Evolutionary conservation across 1,140 invertebrate species (phyloP).

Genomic region (Manduca sexta): DNA sequence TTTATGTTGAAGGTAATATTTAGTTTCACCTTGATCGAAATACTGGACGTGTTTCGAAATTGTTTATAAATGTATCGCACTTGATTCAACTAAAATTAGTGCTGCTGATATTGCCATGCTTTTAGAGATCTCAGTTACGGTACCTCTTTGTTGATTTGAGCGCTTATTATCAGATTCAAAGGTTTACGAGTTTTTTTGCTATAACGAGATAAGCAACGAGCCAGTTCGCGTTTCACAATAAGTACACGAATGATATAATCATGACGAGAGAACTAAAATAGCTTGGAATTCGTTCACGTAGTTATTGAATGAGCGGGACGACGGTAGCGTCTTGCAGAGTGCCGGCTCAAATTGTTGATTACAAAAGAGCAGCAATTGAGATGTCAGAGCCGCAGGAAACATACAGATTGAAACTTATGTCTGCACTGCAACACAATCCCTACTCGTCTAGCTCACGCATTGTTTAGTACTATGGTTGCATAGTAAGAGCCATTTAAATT

Average conservation of each 20-base stretch:
- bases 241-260: constrained; percentile 21
- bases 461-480: background rate
- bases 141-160: background rate
- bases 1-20: background rate
- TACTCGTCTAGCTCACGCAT: constrained; percentile 7
- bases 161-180: constrained; percentile 11
- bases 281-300: constrained; percentile 52
- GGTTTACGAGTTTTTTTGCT: background rate
- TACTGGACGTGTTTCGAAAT: too few relatives aligned
- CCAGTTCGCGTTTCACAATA: constrained; percentile 14
- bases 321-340: constrained; percentile 52
- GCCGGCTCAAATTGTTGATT: constrained; percentile 65
- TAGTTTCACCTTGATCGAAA: too few relatives aligned
- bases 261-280: constrained; percentile 41
- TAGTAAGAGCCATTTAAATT: too few relatives aligned
- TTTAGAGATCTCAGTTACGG: background rate
- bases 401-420: constrained; percentile 63
- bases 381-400: constrained; percentile 58
- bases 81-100: too few relatives aligned
- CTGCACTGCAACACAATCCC: constrained; percentile 24
- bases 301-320: constrained; percentile 51
- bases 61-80: too few relatives aligned
- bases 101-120: too few relatives aligned
- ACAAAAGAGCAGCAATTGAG: constrained; percentile 70
- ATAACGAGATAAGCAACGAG: constrained; percentile 1